Conservation (phyloP, 2,888 invertebrate genomes). For the Apantesis nais region DNA sequence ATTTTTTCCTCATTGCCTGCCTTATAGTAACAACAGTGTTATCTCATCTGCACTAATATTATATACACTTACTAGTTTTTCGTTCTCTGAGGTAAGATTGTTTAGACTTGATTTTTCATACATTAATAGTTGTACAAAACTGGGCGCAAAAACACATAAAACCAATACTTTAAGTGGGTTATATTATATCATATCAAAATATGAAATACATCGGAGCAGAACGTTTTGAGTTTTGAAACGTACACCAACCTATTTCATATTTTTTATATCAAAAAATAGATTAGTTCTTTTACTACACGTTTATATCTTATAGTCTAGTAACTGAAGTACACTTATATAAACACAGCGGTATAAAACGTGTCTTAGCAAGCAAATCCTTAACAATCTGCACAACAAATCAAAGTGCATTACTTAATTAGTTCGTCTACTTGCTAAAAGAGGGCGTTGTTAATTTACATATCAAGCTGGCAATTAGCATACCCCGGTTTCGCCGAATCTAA, state of each 20-base stretch:
- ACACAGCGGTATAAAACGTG: background rate
- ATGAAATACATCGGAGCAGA: too few relatives aligned
- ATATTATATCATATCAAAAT: too few relatives aligned
- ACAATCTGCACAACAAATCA: conserved; percentile 44
- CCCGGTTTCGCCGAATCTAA: conserved; percentile 66
- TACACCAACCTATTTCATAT: too few relatives aligned
- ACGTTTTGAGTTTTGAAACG: too few relatives aligned
- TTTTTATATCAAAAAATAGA: too few relatives aligned
- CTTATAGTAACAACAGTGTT: background rate
- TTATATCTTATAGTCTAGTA: background rate
- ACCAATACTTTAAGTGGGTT: too few relatives aligned
- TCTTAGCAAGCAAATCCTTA: conserved; percentile 39
- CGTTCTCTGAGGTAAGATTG: too few relatives aligned
- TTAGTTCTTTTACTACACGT: background rate
- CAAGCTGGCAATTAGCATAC: conserved; percentile 66
- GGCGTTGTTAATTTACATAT: conserved; percentile 68
- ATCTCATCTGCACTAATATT: background rate
- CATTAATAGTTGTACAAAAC: background rate
- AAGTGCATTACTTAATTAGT: conserved; percentile 45
- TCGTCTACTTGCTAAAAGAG: conserved; percentile 62
- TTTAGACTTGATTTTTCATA: background rate
- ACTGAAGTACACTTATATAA: background rate
- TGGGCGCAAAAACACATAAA: too few relatives aligned
- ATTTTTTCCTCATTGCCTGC: background rate
- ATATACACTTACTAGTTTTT: background rate